Evolutionary conservation across 2,113 vertebrate genomes (phyloP), one percentile per base, ranked within the genome.

Genomic region (Phasianus colchicus): DNA sequence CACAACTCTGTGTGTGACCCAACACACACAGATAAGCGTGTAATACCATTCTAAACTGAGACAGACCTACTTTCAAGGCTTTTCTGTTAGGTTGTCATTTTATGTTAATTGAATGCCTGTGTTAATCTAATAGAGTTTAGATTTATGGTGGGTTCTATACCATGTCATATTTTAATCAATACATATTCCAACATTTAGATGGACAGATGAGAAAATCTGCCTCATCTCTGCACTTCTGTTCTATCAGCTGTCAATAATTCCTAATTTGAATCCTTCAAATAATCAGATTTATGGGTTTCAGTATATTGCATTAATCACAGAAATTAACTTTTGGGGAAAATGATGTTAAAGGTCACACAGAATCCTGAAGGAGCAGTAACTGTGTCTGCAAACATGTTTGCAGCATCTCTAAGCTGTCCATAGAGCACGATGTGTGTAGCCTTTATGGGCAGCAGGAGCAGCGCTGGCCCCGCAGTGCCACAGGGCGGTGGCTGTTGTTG

Each of bases 111-210:
- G 97, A 98, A 98, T 97, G 97, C 95, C 96, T 94, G 67, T 93
- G 97, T 97, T 98, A 98, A 98, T 97, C 97, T 98, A 97, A 98
- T 97, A 97, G 98, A 97, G 95, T 98, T 98, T 94, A 98, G 97
- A 98, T 98, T 98, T 97, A 98, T 98, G 97, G 88, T 69, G 78
- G 96, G 94, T 93, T 96, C 96, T 96, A 92, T 90, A 97, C 95
- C 89, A 85, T 86, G 95, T 97, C 98, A 97, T 98, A 97, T 97
- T 97, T 97, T 98, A 98, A 98, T 98, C 97, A 97, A 98, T 97
- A 97, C 88, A 63, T 96, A 96, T 97, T 97, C 97, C 87, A 96
- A 92, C 96, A 85, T 96, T 93, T 81, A 96, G 98, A 98, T 89
- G 97, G 97, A 97, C 98, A 96, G 97, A 97, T 95, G 96, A 94